Evolutionary conservation across 2,888 invertebrate genomes (phyloP), one percentile per base, ranked within the genome.

Genomic region (Melanotus villosus): DNA sequence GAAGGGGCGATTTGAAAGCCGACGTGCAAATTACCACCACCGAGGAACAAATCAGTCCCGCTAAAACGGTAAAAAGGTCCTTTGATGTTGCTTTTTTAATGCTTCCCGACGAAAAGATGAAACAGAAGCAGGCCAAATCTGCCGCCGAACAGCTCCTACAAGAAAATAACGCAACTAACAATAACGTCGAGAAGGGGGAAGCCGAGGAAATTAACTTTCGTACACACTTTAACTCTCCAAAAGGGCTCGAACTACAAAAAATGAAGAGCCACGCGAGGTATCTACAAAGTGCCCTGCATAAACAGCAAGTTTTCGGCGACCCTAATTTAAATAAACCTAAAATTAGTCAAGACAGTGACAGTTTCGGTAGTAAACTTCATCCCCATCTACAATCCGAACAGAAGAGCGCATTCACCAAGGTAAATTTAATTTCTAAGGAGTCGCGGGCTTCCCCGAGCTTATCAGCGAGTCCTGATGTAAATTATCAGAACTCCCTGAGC

Each of bases 71-170:
- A 36, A 96, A 96, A 79, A 87, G 96, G 12, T 93, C 95, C 0
- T 96, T 96, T 81, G 96, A 96, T 82, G 96, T 96, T 7, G 96
- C 96, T 0, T 96, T 96, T 79, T 85, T 96, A 21, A 95, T 96
- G 88, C 91, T 94, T 83, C 95, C 95, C 0, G 95, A 95, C 81
- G 95, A 95, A 71, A 93, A 93, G 78, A 84, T 93, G 50, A 91
- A 91, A 59, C 89, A 90, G 50, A 90, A 90, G 76, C 88, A 64
- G 12, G 12, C 9, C 3, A 71, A 62, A 30, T 30, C 63, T 1
- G 50, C 32, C 12, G n/a, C 38, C 5, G 19, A 26, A 16, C n/a
- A 26, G 23, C 6, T 32, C n/a, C 12, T 57, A 5, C 65, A 60
- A 21, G 45, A 68, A 21, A 63, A 7, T 10, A 32, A 14, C 52